Percentiles rank a stretch among this genome's conserved stretches.
Evolutionary conservation across 37 sponge, comb jelly and placozoan genomes (phyloP).

Genomic region (Ephydatia muelleri): DNA sequence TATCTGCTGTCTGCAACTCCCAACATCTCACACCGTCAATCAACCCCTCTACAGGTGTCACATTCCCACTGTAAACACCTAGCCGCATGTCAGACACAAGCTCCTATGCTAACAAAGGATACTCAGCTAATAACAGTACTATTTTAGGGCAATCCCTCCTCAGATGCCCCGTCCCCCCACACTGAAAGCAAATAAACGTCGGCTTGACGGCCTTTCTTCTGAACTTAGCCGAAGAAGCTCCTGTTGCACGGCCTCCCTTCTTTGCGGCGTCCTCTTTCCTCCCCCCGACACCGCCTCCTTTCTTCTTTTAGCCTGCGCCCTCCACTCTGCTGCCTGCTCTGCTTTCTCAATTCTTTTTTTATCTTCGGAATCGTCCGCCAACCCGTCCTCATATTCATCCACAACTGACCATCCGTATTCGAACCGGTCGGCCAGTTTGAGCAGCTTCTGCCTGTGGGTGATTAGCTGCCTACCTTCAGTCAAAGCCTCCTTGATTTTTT

Average conservation of each 20-base stretch:
- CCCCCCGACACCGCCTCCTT: background rate
- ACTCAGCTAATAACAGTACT: background rate
- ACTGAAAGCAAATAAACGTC: too few species aligned
- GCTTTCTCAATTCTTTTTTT: background rate
- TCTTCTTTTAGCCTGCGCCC: background rate
- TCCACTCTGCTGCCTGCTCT: too few species aligned
- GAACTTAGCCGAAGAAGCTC: background rate
- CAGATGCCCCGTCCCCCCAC: too few species aligned
- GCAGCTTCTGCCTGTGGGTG: too few species aligned
- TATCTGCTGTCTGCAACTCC: too few species aligned
- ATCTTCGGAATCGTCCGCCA: background rate
- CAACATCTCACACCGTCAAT: too few species aligned
- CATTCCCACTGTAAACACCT: too few species aligned
- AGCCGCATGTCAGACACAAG: too few species aligned
- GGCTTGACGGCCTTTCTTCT: too few species aligned
- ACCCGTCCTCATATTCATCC: background rate
- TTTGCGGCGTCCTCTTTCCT: background rate
- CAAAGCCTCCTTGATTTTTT: background rate
- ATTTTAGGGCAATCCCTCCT: too few species aligned
- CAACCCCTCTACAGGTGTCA: too few species aligned
- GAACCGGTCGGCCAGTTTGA: background rate
- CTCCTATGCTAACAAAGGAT: background rate
- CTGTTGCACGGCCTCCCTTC: background rate
- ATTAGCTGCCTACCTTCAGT: background rate
- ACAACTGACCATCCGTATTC: conserved; percentile 5